These are phyloP conservation scores for Xanthia togata DNA, from an alignment of 2,888 invertebrate genomes.

Conservation along the genomic window DNA sequence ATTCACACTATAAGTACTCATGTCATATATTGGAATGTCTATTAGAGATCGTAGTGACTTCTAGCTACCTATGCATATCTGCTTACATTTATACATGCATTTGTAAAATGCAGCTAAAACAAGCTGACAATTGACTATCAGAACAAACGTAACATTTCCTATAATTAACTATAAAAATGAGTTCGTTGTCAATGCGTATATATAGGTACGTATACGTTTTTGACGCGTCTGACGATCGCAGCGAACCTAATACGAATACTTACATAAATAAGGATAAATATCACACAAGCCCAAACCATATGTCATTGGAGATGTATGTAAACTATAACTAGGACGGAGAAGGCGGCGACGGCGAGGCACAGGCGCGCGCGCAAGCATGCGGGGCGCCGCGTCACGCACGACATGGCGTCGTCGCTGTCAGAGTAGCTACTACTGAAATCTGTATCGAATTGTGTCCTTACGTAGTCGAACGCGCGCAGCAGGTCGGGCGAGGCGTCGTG, in stretches of 20 bases:
- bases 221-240: slow-evolving; percentile 83
- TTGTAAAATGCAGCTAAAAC: slow-evolving; percentile 61
- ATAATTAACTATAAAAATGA: slow-evolving; percentile 62
- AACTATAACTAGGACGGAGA: slow-evolving; percentile 87
- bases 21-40: slow-evolving; percentile 71
- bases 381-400: slow-evolving; percentile 76
- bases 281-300: slow-evolving; percentile 86
- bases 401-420: slow-evolving; percentile 74
- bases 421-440: slow-evolving; percentile 81
- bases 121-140: slow-evolving; percentile 62
- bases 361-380: slow-evolving; percentile 84
- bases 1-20: slow-evolving; percentile 68
- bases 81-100: slow-evolving; percentile 61
- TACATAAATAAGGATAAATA: slow-evolving; percentile 84
- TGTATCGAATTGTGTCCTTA: slow-evolving; percentile 87
- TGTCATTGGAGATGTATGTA: slow-evolving; percentile 89
- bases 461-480: slow-evolving; percentile 88
- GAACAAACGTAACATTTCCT: slow-evolving; percentile 66
- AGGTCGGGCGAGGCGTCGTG: slow-evolving; percentile 87
- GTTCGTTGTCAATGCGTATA: slow-evolving; percentile 63
- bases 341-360: slow-evolving; percentile 87
- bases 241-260: slow-evolving; percentile 81
- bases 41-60: slow-evolving; percentile 67
- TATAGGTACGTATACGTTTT: slow-evolving; percentile 54
- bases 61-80: slow-evolving; percentile 56